Evolutionary conservation across 2,113 vertebrate species (phyloP).

Genomic region (Oryzias woworae): DNA sequence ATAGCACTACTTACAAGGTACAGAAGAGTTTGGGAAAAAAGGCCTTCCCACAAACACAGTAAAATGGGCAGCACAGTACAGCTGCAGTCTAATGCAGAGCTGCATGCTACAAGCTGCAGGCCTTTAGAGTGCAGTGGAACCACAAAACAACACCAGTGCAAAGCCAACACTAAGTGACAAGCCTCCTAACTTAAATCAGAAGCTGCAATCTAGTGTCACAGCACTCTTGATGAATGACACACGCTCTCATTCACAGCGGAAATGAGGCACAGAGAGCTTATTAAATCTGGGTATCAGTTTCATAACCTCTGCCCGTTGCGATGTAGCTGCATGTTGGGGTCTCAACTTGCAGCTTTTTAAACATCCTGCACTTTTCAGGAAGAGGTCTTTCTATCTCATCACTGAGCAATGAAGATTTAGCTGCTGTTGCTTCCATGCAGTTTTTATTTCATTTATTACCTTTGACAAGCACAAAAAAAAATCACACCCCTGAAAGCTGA

Average conservation of each 20-base stretch:
- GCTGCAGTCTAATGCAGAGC: no score
- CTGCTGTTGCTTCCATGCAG: background rate
- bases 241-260: background rate
- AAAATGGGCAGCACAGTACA: no score
- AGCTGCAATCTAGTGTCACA: conserved; percentile 20
- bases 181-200: conserved; percentile 11
- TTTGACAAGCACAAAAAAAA: no score
- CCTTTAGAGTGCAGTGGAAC: no score
- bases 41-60: no score
- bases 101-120: no score
- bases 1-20: no score
- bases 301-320: conserved; percentile 10
- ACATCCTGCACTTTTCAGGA: conserved; percentile 18
- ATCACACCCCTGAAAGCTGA: no score
- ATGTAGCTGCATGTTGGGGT: background rate
- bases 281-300: conserved; percentile 32
- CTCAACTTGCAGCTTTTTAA: conserved; percentile 17
- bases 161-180: no score
- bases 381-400: conserved; percentile 17
- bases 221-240: conserved; percentile 25
- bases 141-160: no score
- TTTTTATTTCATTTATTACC: background rate
- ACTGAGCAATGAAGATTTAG: conserved; percentile 8
- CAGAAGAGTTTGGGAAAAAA: no score
- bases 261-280: conserved; percentile 22